Conservation (phyloP, 2,888 invertebrate genomes). For the Drosophila picticornis region DNA sequence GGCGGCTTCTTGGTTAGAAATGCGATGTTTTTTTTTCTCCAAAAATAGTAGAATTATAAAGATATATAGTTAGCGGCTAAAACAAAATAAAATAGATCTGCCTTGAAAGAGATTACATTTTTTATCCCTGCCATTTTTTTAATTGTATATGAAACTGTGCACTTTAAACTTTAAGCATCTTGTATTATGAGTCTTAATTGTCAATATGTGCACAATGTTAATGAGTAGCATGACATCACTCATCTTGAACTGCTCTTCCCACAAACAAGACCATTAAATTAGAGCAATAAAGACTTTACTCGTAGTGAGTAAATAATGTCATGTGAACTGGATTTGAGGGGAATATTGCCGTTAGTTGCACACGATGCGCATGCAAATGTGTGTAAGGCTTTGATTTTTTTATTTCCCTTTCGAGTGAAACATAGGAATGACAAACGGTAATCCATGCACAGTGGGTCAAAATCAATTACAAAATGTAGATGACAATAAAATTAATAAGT, state of each 20-base stretch:
- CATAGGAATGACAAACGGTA: not conserved
- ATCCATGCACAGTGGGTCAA: not conserved
- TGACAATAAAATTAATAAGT: not conserved
- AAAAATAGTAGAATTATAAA: not conserved
- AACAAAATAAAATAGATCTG: not conserved
- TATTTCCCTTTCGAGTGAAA: not conserved
- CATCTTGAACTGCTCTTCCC: conserved; percentile 11
- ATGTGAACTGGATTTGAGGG: conserved; percentile 47
- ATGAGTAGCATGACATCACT: conserved; percentile 18
- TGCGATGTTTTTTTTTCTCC: not conserved
- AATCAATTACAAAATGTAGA: not conserved
- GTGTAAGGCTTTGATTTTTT: conserved; percentile 20
- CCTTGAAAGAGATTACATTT: not conserved
- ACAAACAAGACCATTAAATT: conserved; percentile 49
- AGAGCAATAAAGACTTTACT: conserved; percentile 5
- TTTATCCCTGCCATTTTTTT: not conserved
- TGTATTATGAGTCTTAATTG: not conserved
- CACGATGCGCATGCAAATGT: conserved; percentile 39
- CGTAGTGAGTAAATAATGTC: conserved; percentile 24
- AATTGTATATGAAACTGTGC: not conserved
- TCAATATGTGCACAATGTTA: not conserved
- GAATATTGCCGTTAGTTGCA: conserved; percentile 43
- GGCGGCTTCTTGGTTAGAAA: no score
- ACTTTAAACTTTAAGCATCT: not conserved
- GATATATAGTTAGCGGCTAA: not conserved